Base-by-base conservation (phyloP, 2,888 invertebrate genomes). In the Drosophila tanythrix region DNA sequence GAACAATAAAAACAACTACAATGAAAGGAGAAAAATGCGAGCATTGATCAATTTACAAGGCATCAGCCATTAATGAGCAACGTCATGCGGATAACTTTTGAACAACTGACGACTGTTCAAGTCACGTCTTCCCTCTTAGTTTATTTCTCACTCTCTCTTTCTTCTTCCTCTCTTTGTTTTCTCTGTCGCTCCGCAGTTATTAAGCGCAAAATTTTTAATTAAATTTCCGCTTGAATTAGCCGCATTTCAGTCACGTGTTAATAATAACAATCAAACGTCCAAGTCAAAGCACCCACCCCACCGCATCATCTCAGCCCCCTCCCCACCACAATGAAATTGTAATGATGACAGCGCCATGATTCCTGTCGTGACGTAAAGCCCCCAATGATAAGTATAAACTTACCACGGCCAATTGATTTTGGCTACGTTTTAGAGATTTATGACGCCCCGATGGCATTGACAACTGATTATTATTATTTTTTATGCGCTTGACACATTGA, bases 141-240 rank as follows among this genome's bases (percentile, higher is more conserved):
- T 58, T 55, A 27, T n/a, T 50, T 33, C 40, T 36, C 40, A 3
- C 21, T 27, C 11, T 21, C 18, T 18, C 35, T 15, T 3, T 15
- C 31, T 40, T 38, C 6, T 36, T 21, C 7, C 18, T 51, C 21
- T 50, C 33, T 46, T 36, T 27, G 5, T 40, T 52, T 55, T 48
- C 8, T 46, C 43, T 27, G 33, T 55, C 38, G 40, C 46, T 48
- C 18, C 40, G 62, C 65, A 70, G 74, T 77, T 83, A 88, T 85
- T 71, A 81, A 73, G 82, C 76, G 78, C 52, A 69, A 36, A 70
- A 76, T 90, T 87, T 88, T 88, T 90, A 87, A 87, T 90, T 90
- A 87, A 87, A 88, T 90, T 87, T 75, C 82, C 87, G 76, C 90
- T 74, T 76, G 87, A 90, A 87, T 87, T 90, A 82, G 90, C 82